Evolutionary conservation across 2,113 vertebrate species (phyloP).

Genomic region (Tetrax tetrax): DNA sequence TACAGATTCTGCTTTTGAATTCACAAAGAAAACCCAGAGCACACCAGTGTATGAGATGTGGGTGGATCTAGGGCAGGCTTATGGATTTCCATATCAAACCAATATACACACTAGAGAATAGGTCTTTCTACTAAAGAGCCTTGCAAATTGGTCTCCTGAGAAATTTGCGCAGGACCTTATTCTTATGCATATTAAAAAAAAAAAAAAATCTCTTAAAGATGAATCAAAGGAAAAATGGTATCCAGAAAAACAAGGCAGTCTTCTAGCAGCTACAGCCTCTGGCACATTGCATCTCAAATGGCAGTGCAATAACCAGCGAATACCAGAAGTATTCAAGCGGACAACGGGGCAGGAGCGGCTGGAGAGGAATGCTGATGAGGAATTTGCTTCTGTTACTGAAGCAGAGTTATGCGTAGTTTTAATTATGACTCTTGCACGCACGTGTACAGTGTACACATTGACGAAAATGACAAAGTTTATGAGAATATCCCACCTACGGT

Average conservation of each 20-base stretch:
- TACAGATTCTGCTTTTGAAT: not conserved
- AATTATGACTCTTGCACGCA: not conserved
- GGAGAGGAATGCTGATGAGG: constrained; percentile 9
- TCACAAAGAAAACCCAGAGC: constrained; percentile 30
- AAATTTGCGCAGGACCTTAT: constrained; percentile 54
- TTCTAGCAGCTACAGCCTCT: constrained; percentile 19
- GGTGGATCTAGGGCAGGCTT: constrained; percentile 54
- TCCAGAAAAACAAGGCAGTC: constrained; percentile 36
- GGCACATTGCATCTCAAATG: constrained; percentile 18
- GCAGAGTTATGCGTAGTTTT: not conserved
- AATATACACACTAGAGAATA: constrained; percentile 63
- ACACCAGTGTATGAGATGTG: not conserved
- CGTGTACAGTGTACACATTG: not conserved
- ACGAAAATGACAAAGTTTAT: not conserved
- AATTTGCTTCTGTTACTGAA: not conserved
- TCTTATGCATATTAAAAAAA: constrained; percentile 39
- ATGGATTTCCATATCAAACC: constrained; percentile 74
- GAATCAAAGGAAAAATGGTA: constrained; percentile 61
- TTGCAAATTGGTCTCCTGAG: constrained; percentile 74
- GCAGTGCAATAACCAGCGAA: not conserved
- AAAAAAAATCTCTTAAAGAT: constrained; percentile 21
- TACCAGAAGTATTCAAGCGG: not conserved
- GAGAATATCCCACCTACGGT: not conserved
- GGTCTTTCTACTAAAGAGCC: constrained; percentile 60
- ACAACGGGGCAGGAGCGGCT: not conserved